Evolutionary conservation across 2,888 invertebrate species (phyloP).

Genomic region (Sesamia inferens): DNA sequence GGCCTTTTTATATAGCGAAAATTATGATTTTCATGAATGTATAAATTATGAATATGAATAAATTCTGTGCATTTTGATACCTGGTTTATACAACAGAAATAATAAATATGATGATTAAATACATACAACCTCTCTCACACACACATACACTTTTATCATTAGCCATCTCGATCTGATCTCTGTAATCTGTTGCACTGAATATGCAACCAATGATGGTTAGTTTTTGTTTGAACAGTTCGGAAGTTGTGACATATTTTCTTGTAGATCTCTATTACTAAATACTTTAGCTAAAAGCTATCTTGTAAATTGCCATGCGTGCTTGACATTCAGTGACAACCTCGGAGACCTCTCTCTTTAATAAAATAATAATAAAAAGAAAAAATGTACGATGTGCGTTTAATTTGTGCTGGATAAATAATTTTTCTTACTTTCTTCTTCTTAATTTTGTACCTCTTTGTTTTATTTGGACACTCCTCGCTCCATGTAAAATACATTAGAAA

Average conservation of each 20-base stretch:
- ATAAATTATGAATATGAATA: no score
- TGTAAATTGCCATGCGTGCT: not conserved
- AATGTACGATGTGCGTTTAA: not conserved
- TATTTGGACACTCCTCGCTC: not conserved
- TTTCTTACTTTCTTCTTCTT: not conserved
- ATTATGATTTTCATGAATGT: no score
- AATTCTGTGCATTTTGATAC: no score
- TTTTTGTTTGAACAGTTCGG: slow-evolving; percentile 4
- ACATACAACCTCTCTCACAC: no score
- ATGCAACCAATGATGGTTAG: not conserved
- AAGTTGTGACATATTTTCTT: no score
- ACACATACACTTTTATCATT: not conserved
- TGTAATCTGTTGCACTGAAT: slow-evolving; percentile 19
- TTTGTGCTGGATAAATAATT: not conserved
- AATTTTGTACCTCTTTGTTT: not conserved
- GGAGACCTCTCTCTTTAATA: no score
- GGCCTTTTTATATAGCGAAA: no score
- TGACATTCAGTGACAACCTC: not conserved
- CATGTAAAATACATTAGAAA: not conserved
- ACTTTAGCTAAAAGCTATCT: not conserved
- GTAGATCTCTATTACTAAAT: slow-evolving; percentile 1
- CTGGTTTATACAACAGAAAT: no score
- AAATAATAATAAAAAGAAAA: no score
- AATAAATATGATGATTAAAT: no score
- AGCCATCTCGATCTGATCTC: slow-evolving; percentile 36